Conservation (phyloP, 2,888 invertebrate genomes). For the Arctia plantaginis region DNA sequence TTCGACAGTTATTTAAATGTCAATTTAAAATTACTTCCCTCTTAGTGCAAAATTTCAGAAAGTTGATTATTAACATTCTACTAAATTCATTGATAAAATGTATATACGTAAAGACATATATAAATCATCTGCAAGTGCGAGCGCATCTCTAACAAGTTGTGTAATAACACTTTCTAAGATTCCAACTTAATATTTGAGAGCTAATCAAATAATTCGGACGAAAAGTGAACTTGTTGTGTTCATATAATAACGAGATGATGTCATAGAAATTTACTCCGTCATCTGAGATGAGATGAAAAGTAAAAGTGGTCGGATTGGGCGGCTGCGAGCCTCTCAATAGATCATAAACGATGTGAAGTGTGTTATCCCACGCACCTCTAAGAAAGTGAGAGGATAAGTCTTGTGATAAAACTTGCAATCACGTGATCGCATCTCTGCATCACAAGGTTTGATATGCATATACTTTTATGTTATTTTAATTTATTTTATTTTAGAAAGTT, state of each 20-base stretch:
- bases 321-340: conserved; percentile 63
- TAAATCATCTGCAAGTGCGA: background rate
- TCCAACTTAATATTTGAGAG: conserved; percentile 35
- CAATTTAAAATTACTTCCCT: background rate
- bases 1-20: background rate
- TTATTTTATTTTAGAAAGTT: conserved; percentile 53
- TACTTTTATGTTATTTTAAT: conserved; percentile 40
- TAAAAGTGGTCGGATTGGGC: conserved; percentile 82
- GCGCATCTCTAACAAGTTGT: conserved; percentile 28
- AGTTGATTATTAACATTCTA: background rate
- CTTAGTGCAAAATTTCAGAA: background rate
- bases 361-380: conserved; percentile 59
- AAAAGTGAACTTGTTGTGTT: conserved; percentile 33
- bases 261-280: conserved; percentile 60
- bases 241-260: conserved; percentile 54
- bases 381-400: conserved; percentile 78
- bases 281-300: conserved; percentile 68
- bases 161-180: conserved; percentile 48
- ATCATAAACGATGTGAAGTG: conserved; percentile 69
- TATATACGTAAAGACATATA: background rate
- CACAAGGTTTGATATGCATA: conserved; percentile 37
- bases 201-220: conserved; percentile 27
- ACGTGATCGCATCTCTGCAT: conserved; percentile 17
- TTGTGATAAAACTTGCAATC: conserved; percentile 38
- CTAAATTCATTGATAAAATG: background rate